Evolutionary conservation across 2,888 invertebrate species (phyloP).

Genomic region (Leptarthrus brevirostris): DNA sequence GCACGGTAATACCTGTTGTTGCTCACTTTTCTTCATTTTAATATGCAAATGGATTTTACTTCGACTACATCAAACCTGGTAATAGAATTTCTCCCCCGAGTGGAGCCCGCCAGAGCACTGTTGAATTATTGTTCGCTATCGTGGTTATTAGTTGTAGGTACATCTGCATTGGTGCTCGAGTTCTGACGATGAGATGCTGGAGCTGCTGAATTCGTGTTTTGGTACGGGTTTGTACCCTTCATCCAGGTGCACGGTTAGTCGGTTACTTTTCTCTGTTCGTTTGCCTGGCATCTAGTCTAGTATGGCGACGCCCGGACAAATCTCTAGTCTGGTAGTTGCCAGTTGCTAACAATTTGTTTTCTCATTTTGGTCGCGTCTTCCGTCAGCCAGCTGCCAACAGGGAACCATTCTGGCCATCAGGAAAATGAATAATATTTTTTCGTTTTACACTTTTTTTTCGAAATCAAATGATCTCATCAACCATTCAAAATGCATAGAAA

Average conservation of each 20-base stretch:
- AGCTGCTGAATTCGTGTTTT: background rate
- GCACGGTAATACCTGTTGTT: conserved; percentile 34
- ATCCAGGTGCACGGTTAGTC: conserved; percentile 4
- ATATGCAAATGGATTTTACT: conserved; percentile 48
- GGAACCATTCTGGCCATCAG: conserved; percentile 25
- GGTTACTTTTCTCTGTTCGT: background rate
- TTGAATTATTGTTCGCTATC: background rate
- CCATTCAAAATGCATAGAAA: conserved; percentile 48
- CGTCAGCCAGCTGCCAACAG: conserved; percentile 1
- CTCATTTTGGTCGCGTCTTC: conserved; percentile 40
- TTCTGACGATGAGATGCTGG: no score
- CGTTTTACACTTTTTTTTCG: conserved; percentile 23
- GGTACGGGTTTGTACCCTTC: conserved; percentile 6
- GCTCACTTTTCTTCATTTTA: conserved; percentile 47
- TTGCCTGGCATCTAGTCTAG: no score
- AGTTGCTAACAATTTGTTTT: conserved; percentile 40
- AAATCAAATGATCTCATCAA: conserved; percentile 40
- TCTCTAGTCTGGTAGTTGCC: conserved; percentile 4
- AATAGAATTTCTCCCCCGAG: conserved; percentile 33
- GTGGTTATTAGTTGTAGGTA: conserved; percentile 25
- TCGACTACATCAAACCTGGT: conserved; percentile 35
- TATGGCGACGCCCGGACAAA: conserved; percentile 5
- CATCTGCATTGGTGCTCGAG: no score
- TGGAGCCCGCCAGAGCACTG: background rate
- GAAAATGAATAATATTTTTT: conserved; percentile 35